Evolutionary conservation across 2,888 invertebrate genomes (phyloP).

Genomic region (Rosalia funebris): DNA sequence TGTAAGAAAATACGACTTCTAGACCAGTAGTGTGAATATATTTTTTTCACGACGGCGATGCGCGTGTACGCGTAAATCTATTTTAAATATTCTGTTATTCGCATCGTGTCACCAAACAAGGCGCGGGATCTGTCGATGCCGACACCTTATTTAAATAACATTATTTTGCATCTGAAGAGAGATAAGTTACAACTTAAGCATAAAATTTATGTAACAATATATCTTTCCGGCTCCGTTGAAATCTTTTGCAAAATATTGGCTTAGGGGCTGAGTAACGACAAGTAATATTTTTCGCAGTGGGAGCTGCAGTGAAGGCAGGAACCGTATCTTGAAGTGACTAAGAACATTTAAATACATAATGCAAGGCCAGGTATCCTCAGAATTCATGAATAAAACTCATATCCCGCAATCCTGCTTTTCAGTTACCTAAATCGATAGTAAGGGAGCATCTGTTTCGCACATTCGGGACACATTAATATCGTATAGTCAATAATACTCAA

Average conservation of each 20-base stretch:
- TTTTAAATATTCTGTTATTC: too few relatives aligned
- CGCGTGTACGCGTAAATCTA: too few relatives aligned
- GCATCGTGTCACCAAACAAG: too few relatives aligned
- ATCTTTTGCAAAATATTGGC: constrained; percentile 34
- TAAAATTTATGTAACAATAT: neutral
- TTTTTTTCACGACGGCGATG: too few relatives aligned
- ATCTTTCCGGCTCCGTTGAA: constrained; percentile 21
- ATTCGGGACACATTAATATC: neutral
- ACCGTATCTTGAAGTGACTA: constrained; percentile 47
- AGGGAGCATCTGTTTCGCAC: too few relatives aligned
- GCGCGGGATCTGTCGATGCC: too few relatives aligned
- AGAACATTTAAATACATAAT: constrained; percentile 60
- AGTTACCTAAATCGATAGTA: constrained; percentile 37
- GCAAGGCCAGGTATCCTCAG: constrained; percentile 56
- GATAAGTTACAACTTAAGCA: neutral
- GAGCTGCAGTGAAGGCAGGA: constrained; percentile 37
- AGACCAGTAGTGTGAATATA: too few relatives aligned
- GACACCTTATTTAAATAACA: neutral
- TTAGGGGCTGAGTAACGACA: constrained; percentile 36
- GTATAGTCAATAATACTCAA: too few relatives aligned
- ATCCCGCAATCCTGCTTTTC: constrained; percentile 39
- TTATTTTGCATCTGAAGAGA: neutral
- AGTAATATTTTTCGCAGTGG: constrained; percentile 44
- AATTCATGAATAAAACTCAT: constrained; percentile 57
- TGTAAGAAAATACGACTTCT: too few relatives aligned